Evolutionary conservation across 1,140 invertebrate species (phyloP), one percentile per base, ranked within the genome.

Genomic region (Drosophila subobscura): DNA sequence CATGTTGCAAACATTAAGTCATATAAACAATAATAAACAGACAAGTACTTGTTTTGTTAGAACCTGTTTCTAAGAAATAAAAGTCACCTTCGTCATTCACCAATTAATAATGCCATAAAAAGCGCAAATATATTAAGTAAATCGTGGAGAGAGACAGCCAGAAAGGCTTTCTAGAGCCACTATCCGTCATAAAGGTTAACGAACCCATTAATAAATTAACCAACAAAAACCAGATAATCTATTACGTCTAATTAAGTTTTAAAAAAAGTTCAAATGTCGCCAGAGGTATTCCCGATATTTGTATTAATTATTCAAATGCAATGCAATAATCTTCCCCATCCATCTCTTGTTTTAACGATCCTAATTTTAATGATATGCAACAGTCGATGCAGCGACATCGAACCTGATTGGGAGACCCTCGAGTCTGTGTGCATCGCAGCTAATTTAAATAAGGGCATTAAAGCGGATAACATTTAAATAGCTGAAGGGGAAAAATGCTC

Each of bases 371-470:
- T 67, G 49, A 41, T 29, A 29, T 55, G 61, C 49, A 54, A 10
- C 29, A 52, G 25, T 0, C 5, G 10, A 12, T 37, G 33, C 33
- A 37, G 12, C 33, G 33, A 37, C 10, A 20, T 20, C 16, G 3
- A 54, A 68, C 65, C 49, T 29, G 65, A 45, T 68, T 40, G 29
- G 4, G 1, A 14, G 14, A 44, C 22, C 7, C 27, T 12, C 22
- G 5, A 6, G 8, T 2, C 23, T 57, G 29, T 33, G 14, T 10
- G 33, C 6, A 29, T 33, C 29, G 5, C 59, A 61, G 23, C 29
- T 57, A 0, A 67, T 67, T 67, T 53, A 53, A 52, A 70, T 45
- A 58, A 60, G 40, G 20, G 46, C 54, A 44, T 25, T 37, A 49
- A 27, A 23, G 16, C 25, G n/a, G 40, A 55, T 55, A 20, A 8